These are phyloP conservation scores for Anolis sagrei DNA, from an alignment of 2,113 vertebrate genomes.

Conservation along the genomic window DNA sequence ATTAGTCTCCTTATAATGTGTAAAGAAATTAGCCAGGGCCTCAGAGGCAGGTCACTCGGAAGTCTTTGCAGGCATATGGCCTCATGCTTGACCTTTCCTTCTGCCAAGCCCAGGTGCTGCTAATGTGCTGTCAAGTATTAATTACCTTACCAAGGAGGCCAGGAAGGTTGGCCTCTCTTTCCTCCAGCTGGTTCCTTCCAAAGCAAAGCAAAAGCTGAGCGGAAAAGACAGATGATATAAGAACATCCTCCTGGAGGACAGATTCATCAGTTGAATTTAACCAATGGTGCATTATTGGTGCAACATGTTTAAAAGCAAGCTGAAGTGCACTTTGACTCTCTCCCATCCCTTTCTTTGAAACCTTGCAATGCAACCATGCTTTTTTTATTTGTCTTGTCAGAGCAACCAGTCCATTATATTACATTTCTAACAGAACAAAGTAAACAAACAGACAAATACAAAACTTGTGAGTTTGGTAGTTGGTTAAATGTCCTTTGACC, in stretches of 20 bases:
- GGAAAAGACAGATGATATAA: neutral
- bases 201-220: neutral
- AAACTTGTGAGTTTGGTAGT: too few relatives aligned
- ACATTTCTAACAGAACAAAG: too few relatives aligned
- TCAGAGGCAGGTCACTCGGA: neutral
- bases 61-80: slow-evolving; percentile 27
- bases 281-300: neutral
- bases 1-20: neutral
- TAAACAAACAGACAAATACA: too few relatives aligned
- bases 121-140: slow-evolving; percentile 55
- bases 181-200: slow-evolving; percentile 23
- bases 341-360: too few relatives aligned
- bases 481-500: too few relatives aligned
- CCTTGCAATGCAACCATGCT: too few relatives aligned
- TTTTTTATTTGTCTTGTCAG: too few relatives aligned
- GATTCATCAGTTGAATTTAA: neutral
- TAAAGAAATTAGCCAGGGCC: slow-evolving; percentile 11
- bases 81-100: neutral
- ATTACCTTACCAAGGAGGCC: slow-evolving; percentile 28
- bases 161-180: neutral
- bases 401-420: too few relatives aligned
- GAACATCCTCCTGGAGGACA: slow-evolving; percentile 3
- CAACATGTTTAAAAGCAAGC: neutral
- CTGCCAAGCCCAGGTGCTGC: slow-evolving; percentile 17
- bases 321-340: neutral